These are phyloP conservation scores for Porites cylindrica DNA, from an alignment of 92 coral and sea anemone genomes.

Conservation along the genomic window DNA sequence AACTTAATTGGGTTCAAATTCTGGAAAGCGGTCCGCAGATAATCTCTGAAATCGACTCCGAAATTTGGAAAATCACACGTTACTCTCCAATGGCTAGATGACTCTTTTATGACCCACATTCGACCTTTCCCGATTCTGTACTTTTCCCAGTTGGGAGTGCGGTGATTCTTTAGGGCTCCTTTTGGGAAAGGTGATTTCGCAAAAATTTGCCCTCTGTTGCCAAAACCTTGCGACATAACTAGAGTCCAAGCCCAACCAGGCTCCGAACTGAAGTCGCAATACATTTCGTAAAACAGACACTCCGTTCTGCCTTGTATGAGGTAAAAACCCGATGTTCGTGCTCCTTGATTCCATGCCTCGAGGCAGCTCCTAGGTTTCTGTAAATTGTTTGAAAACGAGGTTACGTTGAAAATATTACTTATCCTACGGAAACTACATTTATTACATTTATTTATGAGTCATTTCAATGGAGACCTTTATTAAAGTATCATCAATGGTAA, in stretches of 20 bases:
- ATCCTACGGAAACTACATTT: no score
- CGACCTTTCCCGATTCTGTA: slow-evolving; percentile 23
- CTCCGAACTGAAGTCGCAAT: slow-evolving; percentile 39
- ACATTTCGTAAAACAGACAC: slow-evolving; percentile 26
- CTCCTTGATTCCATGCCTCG: slow-evolving; percentile 21
- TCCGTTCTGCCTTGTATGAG: slow-evolving; percentile 3
- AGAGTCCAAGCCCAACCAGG: slow-evolving; percentile 41
- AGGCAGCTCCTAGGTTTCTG: slow-evolving; percentile 32
- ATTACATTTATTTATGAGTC: no score
- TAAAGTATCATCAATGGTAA: no score
- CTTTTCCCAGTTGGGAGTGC: slow-evolving; percentile 28
- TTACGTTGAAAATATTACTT: neutral
- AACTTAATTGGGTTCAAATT: slow-evolving; percentile 15
- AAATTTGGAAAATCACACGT: slow-evolving; percentile 37
- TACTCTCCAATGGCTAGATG: slow-evolving; percentile 53
- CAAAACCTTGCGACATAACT: slow-evolving; percentile 24
- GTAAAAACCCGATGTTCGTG: slow-evolving; percentile 27
- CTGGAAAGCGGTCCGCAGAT: slow-evolving; percentile 15
- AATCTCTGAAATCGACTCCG: slow-evolving; percentile 45
- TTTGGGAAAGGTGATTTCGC: neutral
- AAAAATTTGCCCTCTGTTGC: neutral
- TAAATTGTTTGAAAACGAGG: neutral
- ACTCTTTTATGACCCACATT: slow-evolving; percentile 12
- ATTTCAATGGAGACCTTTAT: no score
- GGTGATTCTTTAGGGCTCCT: slow-evolving; percentile 1